These are phyloP conservation scores for Volucella zonaria DNA, from an alignment of 2,888 invertebrate genomes.

Conservation along the genomic window DNA sequence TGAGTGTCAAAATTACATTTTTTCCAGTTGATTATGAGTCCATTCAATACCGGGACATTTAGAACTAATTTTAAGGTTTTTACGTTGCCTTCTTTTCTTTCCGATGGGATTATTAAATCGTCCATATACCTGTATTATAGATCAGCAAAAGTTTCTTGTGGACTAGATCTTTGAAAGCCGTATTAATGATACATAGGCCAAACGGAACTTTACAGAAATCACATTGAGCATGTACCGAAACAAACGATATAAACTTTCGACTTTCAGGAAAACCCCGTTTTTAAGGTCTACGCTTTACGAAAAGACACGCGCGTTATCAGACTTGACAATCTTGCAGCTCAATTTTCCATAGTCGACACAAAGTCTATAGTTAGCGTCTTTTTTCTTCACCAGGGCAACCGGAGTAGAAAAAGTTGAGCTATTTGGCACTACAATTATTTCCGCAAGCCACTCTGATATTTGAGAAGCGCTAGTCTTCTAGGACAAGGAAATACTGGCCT, in stretches of 20 bases:
- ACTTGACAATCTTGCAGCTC: conserved; percentile 17
- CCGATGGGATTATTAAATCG: too few relatives aligned
- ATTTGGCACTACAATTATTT: too few relatives aligned
- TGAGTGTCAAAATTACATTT: conserved; percentile 20
- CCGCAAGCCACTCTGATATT: too few relatives aligned
- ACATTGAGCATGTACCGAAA: background rate
- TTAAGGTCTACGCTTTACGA: background rate
- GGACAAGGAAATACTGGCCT: too few relatives aligned
- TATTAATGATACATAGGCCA: too few relatives aligned
- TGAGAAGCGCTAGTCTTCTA: too few relatives aligned
- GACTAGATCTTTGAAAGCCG: background rate
- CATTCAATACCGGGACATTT: background rate
- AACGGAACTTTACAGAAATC: background rate
- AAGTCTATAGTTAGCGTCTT: conserved; percentile 59
- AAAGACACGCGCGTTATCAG: conserved; percentile 71
- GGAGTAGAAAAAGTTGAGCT: too few relatives aligned
- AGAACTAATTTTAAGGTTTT: conserved; percentile 42
- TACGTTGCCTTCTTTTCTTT: too few relatives aligned
- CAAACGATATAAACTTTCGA: too few relatives aligned
- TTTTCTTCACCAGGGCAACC: too few relatives aligned
- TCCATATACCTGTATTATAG: too few relatives aligned
- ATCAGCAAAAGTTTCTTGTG: background rate
- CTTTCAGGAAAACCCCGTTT: background rate
- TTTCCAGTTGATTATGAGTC: conserved; percentile 18
- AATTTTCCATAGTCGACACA: conserved; percentile 78